These are phyloP conservation scores for Aspidoscelis tigris DNA, from an alignment of 2,113 vertebrate genomes.

Conservation along the genomic window DNA sequence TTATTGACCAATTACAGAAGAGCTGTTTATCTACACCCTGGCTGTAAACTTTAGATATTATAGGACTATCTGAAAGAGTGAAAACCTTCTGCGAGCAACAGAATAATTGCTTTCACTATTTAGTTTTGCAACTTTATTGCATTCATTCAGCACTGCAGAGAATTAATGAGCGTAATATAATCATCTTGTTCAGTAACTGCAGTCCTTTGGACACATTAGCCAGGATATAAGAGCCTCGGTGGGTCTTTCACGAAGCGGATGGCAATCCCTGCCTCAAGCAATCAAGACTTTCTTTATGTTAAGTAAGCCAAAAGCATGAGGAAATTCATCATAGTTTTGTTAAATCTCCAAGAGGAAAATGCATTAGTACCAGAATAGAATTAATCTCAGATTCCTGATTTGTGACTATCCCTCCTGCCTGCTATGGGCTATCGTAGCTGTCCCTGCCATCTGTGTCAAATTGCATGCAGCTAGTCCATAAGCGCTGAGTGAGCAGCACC, in stretches of 20 bases:
- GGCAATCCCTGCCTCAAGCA: neutral
- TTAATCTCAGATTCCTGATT: neutral
- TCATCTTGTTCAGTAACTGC: neutral
- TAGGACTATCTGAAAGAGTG: slow-evolving; percentile 12
- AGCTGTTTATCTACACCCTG: slow-evolving; percentile 19
- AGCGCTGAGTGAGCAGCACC: neutral
- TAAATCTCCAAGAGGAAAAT: neutral
- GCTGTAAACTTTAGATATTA: neutral
- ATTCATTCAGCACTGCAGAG: neutral
- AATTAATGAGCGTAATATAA: neutral
- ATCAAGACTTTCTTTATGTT: slow-evolving; percentile 1
- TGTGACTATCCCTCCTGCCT: neutral
- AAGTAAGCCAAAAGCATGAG: neutral
- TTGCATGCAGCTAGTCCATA: neutral
- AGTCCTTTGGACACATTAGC: neutral
- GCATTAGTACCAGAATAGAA: neutral
- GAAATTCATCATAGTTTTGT: neutral
- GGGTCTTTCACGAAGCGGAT: neutral
- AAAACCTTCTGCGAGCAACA: slow-evolving; percentile 1
- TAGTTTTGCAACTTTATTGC: neutral
- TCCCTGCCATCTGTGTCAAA: neutral
- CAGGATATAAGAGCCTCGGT: neutral
- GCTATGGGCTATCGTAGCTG: neutral
- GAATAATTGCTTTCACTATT: neutral
- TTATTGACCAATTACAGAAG: slow-evolving; percentile 38